phyloP scores from a whole-genome alignment of 1,140 invertebrate genomes.

The Luehdorfia chinensis region DNA sequence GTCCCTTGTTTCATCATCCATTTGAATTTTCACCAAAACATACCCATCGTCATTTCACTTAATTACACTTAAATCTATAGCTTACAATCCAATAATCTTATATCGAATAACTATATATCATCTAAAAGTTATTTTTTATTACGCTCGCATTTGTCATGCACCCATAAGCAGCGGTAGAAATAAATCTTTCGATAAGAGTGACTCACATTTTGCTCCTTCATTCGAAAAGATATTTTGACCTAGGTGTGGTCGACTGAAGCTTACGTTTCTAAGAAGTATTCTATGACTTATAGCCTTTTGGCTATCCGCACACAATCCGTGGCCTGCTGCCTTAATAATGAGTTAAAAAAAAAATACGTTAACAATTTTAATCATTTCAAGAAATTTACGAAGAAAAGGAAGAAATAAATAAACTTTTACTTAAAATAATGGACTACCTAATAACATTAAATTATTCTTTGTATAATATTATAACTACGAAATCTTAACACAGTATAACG shows the following conservation, averaged over 20 bases:
- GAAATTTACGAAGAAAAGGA: too few relatives aligned
- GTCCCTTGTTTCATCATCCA: not conserved
- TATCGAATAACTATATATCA: constrained; percentile 42
- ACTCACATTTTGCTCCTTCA: constrained; percentile 55
- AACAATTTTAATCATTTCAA: too few relatives aligned
- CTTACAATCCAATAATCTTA: constrained; percentile 15
- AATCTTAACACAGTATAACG: too few relatives aligned
- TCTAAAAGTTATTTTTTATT: constrained; percentile 56
- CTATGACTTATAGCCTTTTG: constrained; percentile 1
- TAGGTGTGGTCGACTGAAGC: constrained; percentile 1
- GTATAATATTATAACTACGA: too few relatives aligned
- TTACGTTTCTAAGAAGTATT: not conserved
- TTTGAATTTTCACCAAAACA: constrained; percentile 1
- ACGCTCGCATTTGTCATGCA: constrained; percentile 46
- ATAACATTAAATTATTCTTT: too few relatives aligned
- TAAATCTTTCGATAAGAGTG: constrained; percentile 51
- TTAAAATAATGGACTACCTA: too few relatives aligned
- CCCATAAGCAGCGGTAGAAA: constrained; percentile 59
- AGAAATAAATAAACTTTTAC: too few relatives aligned
- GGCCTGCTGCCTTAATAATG: constrained; percentile 9
- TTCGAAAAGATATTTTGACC: constrained; percentile 5
- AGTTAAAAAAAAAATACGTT: too few relatives aligned
- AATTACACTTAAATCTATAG: constrained; percentile 33
- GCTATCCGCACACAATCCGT: constrained; percentile 19
- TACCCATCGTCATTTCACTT: too few relatives aligned